phyloP scores from a whole-genome alignment of 2,797 vertebrate genomes.

The Alca torda region DNA sequence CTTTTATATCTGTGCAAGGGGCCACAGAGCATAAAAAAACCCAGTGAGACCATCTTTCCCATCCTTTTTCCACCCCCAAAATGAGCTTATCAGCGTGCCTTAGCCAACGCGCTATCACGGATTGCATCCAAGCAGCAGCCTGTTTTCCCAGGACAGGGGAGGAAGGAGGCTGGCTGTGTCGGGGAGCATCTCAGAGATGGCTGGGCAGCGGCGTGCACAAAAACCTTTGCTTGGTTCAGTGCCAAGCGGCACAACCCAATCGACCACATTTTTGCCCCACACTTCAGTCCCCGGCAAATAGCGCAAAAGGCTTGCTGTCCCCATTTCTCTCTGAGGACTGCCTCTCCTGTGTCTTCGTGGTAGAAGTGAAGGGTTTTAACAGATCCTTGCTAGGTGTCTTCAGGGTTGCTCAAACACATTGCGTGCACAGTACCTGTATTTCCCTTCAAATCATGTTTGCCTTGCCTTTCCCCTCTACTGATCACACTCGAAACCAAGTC shows the following conservation, averaged over 20 bases:
- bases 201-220: background rate
- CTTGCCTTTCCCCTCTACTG: background rate
- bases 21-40: background rate
- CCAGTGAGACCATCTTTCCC: background rate
- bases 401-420: background rate
- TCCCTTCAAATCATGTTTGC: background rate
- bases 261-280: background rate
- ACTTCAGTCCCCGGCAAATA: background rate
- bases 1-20: background rate
- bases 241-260: background rate
- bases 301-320: background rate
- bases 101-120: background rate
- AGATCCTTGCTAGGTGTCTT: background rate
- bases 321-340: background rate
- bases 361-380: conserved; percentile 8
- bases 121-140: background rate
- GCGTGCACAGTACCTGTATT: background rate
- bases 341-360: background rate
- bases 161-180: accelerated
- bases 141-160: background rate
- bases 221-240: background rate
- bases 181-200: background rate
- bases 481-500: background rate
- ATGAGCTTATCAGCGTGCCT: background rate
- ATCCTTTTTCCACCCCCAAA: background rate